Base-by-base conservation (phyloP, 2,888 invertebrate species). In the Drosophila subsilvestris region DNA sequence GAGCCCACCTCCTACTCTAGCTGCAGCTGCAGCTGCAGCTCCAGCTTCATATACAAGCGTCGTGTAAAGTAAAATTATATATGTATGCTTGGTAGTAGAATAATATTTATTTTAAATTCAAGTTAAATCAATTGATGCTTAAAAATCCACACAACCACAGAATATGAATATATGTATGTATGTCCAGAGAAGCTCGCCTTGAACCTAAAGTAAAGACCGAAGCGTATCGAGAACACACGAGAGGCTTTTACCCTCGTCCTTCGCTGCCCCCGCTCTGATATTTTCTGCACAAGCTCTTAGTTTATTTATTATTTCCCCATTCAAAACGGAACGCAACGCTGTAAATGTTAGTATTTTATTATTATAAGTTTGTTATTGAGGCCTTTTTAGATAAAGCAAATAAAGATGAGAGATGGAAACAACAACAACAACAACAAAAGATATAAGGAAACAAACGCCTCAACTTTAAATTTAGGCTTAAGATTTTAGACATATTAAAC, bases 301-400 rank as follows among this genome's bases (percentile, higher is more conserved):
- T 63, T 57, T 71, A 62, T 71, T 72, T 63, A 63, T 70, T 66
- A 50, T 55, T 25, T 25, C 27, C 43, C 14, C 29, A 22, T 57
- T 44, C 29, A 49, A 58, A 54, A 57, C 43, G 42, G 37, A 49
- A 62, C 50, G 49, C 54, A 63, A 54, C 14, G 65, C 71, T 71
- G 71, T 71, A 87, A 80, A 74, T 80, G 76, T 87, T 87, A 83
- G 88, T 82, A 82, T 85, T 81, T 74, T 77, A 87, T 58, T 68
- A 60, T 60, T 66, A 75, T 85, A 87, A 82, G 84, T 82, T 37
- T 84, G 88, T 85, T 85, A 79, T 83, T 86, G 84, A 80, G 84
- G 88, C 84, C 86, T 86, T 78, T 81, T 74, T 76, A 80, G 73
- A 69, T 73, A 67, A 74, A 77, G 48, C 54, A 74, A 63, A 45